Base-by-base conservation (phyloP, 2,888 invertebrate species). In the Nasonia oneida region DNA sequence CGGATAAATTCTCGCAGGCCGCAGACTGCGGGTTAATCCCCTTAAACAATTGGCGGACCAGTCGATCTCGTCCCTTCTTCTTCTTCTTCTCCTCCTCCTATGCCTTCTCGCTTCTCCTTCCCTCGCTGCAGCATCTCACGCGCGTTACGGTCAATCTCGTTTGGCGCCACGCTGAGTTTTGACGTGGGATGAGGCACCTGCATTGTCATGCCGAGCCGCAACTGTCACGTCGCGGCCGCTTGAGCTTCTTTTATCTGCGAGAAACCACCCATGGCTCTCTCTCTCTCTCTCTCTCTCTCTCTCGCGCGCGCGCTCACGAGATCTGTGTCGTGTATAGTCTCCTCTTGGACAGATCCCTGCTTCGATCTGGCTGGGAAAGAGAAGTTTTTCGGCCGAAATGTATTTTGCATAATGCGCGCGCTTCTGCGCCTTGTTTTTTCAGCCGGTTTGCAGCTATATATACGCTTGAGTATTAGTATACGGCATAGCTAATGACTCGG, bases 141-240 rank as follows among this genome's bases (percentile, higher is more conserved):
- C 77, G 33, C 3, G 57, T 37, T 12, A 47, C 12, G 23, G 67
- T 37, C 78, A 73, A 90, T 90, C 90, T 90, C 88, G 80, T 70
- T 89, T 89, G 93, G 92, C 91, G 91, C 91, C 93, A 93, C 90
- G 93, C 93, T 93, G 93, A 89, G 93, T 92, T 93, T 93, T 93
- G 93, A 93, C 93, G 91, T 93, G 90, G 92, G 92, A 93, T 92
- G 91, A 92, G 92, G 92, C 93, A 93, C 93, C 93, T 93, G 93
- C 93, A 93, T 93, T 93, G 93, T 93, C 93, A 93, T 93, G 87
- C 91, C 91, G 89, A 91, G 91, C 90, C 90, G 88, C 89, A 89
- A 88, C 88, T 89, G 90, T 90, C 89, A 89, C 88, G 89, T 88
- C 87, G 47, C 67, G 83, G 85, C 85, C 88, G 87, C 89, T 87